These are phyloP conservation scores for Falco naumanni DNA, from an alignment of 2,797 vertebrate species.

Conservation along the genomic window DNA sequence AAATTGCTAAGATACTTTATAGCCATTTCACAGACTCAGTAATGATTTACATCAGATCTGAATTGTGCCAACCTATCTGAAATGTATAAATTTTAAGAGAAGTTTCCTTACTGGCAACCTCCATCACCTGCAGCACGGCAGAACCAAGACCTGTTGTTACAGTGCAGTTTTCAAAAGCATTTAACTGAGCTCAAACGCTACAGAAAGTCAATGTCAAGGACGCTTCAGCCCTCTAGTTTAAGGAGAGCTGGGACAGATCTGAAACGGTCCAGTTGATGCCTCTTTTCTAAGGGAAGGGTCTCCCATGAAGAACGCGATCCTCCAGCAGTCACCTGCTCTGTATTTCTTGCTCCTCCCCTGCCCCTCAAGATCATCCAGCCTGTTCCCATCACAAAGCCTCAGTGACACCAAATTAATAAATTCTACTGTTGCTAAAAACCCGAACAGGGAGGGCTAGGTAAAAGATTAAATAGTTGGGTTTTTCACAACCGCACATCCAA, in stretches of 20 bases:
- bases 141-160: not conserved
- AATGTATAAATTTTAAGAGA: not conserved
- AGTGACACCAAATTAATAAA: constrained; percentile 75
- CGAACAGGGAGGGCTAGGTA: constrained; percentile 75
- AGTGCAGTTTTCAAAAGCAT: not conserved
- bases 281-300: constrained; percentile 44
- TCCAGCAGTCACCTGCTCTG: constrained; percentile 54
- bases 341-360: constrained; percentile 55
- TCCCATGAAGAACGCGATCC: constrained; percentile 56
- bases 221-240: not conserved
- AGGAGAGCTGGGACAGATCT: not conserved
- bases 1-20: not conserved
- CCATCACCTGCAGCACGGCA: not conserved
- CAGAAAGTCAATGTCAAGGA: not conserved
- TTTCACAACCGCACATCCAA: constrained; percentile 73
- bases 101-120: not conserved
- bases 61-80: not conserved
- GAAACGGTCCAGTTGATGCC: not conserved
- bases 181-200: not conserved
- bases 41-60: not conserved
- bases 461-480: constrained; percentile 76
- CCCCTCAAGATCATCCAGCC: constrained; percentile 46
- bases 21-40: not conserved
- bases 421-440: constrained; percentile 63
- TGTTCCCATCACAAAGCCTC: constrained; percentile 54